These are phyloP conservation scores for Poeciliopsis retropinna DNA, from an alignment of 2,113 vertebrate genomes.

Conservation along the genomic window DNA sequence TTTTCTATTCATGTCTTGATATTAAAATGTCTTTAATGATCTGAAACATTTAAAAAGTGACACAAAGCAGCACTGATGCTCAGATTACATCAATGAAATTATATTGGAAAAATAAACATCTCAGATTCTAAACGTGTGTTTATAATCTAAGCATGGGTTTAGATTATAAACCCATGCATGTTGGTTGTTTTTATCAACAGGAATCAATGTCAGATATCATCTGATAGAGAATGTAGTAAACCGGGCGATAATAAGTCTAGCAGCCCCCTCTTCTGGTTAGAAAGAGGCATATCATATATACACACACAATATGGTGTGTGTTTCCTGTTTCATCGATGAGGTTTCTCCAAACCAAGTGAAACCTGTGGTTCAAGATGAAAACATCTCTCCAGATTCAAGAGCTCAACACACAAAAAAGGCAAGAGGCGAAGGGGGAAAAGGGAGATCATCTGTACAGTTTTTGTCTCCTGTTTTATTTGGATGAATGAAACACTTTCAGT, in stretches of 20 bases:
- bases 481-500: conserved; percentile 88
- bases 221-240: too few species aligned
- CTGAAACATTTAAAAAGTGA: background rate
- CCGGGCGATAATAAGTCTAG: background rate
- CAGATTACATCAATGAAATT: background rate
- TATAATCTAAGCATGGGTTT: too few species aligned
- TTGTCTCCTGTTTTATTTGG: conserved; percentile 85
- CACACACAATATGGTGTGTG: background rate
- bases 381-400: background rate
- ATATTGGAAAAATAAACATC: background rate
- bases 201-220: background rate
- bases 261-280: conserved; percentile 55
- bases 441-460: conserved; percentile 73
- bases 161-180: too few species aligned
- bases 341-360: conserved; percentile 31
- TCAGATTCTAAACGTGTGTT: background rate
- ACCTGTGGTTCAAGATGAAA: conserved; percentile 39
- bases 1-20: background rate
- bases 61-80: background rate
- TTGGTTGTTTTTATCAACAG: background rate
- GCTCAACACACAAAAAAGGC: background rate
- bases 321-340: conserved; percentile 8
- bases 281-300: background rate
- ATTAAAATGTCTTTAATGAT: background rate
- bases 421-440: conserved; percentile 13